phyloP scores from a whole-genome alignment of 1,140 invertebrate genomes.

The Heliothis subflexa region DNA sequence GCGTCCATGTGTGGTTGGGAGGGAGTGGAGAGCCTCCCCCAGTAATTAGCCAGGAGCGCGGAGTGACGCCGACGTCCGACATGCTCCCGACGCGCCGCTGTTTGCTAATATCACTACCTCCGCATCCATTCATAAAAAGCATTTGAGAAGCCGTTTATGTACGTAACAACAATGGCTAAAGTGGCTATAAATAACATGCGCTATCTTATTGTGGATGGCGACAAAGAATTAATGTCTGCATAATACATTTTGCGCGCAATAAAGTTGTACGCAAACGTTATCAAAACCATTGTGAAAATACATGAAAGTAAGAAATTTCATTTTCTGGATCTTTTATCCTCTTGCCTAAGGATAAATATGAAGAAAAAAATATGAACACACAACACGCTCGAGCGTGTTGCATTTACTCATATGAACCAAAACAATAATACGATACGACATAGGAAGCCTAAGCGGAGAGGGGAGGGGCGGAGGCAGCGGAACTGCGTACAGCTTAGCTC shows the following conservation, averaged over 20 bases:
- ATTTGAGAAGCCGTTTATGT: conserved; percentile 34
- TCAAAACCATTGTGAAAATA: not conserved
- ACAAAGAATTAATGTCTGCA: conserved; percentile 14
- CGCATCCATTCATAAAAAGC: conserved; percentile 42
- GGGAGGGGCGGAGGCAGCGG: conserved; percentile 2
- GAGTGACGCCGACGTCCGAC: conserved; percentile 41
- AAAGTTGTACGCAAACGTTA: not conserved
- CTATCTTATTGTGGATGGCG: conserved; percentile 13
- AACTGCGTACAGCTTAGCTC: conserved; percentile 43
- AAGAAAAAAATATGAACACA: not conserved
- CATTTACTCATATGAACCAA: not conserved
- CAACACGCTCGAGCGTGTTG: not conserved
- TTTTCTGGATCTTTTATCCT: no score
- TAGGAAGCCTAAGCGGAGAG: not conserved
- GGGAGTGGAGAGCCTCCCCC: conserved; percentile 14
- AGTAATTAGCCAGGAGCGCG: conserved; percentile 38
- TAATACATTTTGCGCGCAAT: conserved; percentile 11
- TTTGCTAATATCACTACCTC: conserved; percentile 40
- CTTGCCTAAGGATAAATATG: no score
- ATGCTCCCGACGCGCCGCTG: conserved; percentile 35
- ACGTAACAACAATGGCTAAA: conserved; percentile 30
- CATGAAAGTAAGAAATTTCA: not conserved
- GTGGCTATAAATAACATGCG: conserved; percentile 36
- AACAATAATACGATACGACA: conserved; percentile 22
- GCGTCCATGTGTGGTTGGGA: conserved; percentile 10